Conservation (phyloP, 53 echinoderm and acorn worm species). For the Echinometra lucunter region DNA sequence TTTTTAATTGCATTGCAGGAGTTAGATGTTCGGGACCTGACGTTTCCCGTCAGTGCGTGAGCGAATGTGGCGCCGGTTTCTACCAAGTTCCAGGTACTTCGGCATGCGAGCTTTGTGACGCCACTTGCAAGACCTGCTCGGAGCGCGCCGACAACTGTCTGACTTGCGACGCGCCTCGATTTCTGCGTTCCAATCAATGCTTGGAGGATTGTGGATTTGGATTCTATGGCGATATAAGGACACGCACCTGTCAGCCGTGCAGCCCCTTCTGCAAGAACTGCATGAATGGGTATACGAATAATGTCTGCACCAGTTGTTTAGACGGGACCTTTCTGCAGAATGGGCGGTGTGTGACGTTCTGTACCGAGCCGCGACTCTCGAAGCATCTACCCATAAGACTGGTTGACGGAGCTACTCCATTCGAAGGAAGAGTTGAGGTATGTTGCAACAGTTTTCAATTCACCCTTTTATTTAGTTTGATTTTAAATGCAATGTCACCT, state of each 20-base stretch:
- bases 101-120: slow-evolving; percentile 83
- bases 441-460: background rate
- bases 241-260: slow-evolving; percentile 80
- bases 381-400: slow-evolving; percentile 87
- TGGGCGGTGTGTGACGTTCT: slow-evolving; percentile 71
- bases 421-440: slow-evolving; percentile 99
- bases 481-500: background rate
- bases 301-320: slow-evolving; percentile 84
- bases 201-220: slow-evolving; percentile 84
- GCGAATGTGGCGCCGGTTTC: slow-evolving; percentile 85
- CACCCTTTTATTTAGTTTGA: too few relatives aligned
- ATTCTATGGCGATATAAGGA: slow-evolving; percentile 75
- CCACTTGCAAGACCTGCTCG: slow-evolving; percentile 84
- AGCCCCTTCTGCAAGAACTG: slow-evolving; percentile 88
- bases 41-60: slow-evolving; percentile 83
- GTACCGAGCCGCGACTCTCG: slow-evolving; percentile 71
- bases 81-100: slow-evolving; percentile 75
- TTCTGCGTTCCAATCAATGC: slow-evolving; percentile 78
- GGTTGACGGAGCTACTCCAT: slow-evolving; percentile 76
- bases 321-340: slow-evolving; percentile 75
- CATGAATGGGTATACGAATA: slow-evolving; percentile 69
- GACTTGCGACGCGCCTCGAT: slow-evolving; percentile 85
- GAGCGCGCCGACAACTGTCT: slow-evolving; percentile 77
- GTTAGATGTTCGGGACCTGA: slow-evolving; percentile 94
- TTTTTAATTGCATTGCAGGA: slow-evolving; percentile 56